phyloP scores from a whole-genome alignment of 2,113 vertebrate species.

The Oncorhynchus nerka region DNA sequence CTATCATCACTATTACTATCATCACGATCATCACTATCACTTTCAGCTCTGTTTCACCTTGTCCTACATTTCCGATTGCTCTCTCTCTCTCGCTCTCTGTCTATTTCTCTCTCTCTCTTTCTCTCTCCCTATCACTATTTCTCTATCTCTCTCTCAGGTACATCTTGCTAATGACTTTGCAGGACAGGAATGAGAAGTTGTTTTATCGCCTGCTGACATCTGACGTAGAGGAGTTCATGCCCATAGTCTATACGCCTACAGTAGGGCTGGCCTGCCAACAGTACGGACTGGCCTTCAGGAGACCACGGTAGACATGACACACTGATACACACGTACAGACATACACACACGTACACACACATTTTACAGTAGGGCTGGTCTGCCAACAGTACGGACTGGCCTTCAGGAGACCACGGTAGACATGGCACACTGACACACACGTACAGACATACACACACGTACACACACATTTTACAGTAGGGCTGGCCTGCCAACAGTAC shows the following conservation, averaged over 20 bases:
- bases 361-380: slow-evolving; percentile 86
- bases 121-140: not conserved
- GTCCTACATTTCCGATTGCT: too few relatives aligned
- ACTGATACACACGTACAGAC: not conserved
- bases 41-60: too few relatives aligned
- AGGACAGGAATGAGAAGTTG: slow-evolving; percentile 96
- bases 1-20: too few relatives aligned
- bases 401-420: slow-evolving; percentile 94
- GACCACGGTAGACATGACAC: slow-evolving; percentile 84
- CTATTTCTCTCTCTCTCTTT: not conserved
- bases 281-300: slow-evolving; percentile 93
- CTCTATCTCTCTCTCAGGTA: slow-evolving; percentile 73
- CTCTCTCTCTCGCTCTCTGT: too few relatives aligned
- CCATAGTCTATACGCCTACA: slow-evolving; percentile 94
- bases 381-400: slow-evolving; percentile 95
- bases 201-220: slow-evolving; percentile 95
- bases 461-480: slow-evolving; percentile 73
- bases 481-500: slow-evolving; percentile 95
- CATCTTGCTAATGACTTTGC: slow-evolving; percentile 95
- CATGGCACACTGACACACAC: slow-evolving; percentile 26
- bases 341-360: not conserved
- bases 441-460: not conserved
- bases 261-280: slow-evolving; percentile 96
- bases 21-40: too few relatives aligned
- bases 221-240: slow-evolving; percentile 95